Evolutionary conservation across 2,113 vertebrate species (phyloP).

Genomic region (Phylloscopus trochilus): DNA sequence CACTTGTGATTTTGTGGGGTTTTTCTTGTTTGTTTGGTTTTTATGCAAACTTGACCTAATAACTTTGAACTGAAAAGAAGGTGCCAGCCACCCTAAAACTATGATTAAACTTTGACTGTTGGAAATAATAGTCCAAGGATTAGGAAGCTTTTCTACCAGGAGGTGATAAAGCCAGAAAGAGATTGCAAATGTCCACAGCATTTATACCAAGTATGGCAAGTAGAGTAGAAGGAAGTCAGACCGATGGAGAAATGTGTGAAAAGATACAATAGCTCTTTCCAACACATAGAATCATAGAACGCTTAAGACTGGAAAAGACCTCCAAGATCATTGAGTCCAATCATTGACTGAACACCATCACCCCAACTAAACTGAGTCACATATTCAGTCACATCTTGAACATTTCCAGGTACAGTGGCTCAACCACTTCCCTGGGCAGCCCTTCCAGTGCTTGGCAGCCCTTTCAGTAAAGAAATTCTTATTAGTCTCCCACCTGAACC

Average conservation of each 20-base stretch:
- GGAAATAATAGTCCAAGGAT: not conserved
- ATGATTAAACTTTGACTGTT: not conserved
- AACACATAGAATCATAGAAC: not conserved
- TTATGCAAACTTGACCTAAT: not conserved
- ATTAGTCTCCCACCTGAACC: not conserved
- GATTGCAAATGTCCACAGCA: not conserved
- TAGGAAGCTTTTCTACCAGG: not conserved
- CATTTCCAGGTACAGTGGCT: not conserved
- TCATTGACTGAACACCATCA: not conserved
- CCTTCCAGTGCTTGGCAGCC: not conserved
- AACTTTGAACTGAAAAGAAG: not conserved
- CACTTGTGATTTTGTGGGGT: fast-evolving
- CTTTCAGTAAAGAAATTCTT: not conserved
- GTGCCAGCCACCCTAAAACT: not conserved
- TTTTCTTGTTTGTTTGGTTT: not conserved
- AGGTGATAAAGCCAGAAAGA: not conserved
- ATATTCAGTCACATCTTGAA: not conserved
- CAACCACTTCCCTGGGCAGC: not conserved
- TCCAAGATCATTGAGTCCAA: not conserved
- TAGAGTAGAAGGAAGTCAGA: not conserved
- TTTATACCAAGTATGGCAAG: not conserved
- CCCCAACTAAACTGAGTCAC: not conserved
- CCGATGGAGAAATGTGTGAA: not conserved
- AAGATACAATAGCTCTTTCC: not conserved
- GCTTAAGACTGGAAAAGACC: not conserved